These are phyloP conservation scores for Pelusios castaneus DNA, from an alignment of 2,113 vertebrate species.

Conservation along the genomic window DNA sequence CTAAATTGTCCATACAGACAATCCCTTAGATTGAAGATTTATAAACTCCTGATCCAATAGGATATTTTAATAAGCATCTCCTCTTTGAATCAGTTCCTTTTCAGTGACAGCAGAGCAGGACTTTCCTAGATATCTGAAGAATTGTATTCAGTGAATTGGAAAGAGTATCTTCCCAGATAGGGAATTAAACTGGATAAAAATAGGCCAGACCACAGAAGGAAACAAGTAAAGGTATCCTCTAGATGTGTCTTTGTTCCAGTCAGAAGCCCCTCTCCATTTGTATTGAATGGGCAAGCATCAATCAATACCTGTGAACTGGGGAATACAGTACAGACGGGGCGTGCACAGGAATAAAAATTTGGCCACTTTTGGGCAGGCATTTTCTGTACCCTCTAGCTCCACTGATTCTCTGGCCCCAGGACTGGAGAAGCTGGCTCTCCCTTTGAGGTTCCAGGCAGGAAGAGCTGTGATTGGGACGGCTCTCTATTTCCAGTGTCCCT, in stretches of 20 bases:
- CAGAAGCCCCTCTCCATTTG: not conserved
- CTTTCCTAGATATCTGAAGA: not conserved
- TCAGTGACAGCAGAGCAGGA: not conserved
- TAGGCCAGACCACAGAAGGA: not conserved
- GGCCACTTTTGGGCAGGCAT: too few relatives aligned
- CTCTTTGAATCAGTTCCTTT: not conserved
- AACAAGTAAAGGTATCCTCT: too few relatives aligned
- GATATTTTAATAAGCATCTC: not conserved
- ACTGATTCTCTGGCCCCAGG: too few relatives aligned
- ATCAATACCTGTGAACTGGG: not conserved
- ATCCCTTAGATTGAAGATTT: not conserved
- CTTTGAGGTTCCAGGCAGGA: too few relatives aligned
- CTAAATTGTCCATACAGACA: not conserved
- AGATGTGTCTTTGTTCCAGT: not conserved
- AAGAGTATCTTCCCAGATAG: not conserved
- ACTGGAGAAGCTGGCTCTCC: too few relatives aligned
- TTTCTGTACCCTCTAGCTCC: too few relatives aligned
- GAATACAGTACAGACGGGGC: not conserved
- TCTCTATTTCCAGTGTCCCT: fast-evolving
- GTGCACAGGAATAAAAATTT: too few relatives aligned
- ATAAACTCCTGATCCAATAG: not conserved
- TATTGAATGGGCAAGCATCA: not conserved
- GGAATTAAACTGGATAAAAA: not conserved
- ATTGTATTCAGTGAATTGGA: not conserved
- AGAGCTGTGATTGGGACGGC: not conserved